Evolutionary conservation across 2,113 vertebrate species (phyloP).

Genomic region (Salminus brasiliensis): DNA sequence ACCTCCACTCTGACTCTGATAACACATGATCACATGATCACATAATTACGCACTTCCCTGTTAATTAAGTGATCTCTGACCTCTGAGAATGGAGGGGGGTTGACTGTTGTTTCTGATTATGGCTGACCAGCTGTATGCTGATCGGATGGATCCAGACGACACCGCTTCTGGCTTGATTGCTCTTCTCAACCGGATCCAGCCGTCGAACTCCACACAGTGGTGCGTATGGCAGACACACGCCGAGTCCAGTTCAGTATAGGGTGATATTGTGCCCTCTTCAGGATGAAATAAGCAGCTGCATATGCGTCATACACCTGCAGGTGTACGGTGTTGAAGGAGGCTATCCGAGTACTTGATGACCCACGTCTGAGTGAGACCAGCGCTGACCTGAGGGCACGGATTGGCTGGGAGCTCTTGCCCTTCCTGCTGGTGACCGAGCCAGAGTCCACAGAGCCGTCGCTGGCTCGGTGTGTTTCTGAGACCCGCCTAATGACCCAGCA

Average conservation of each 20-base stretch:
- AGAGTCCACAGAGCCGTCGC: constrained; percentile 71
- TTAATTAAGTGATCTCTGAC: too few species aligned
- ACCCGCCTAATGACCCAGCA: constrained; percentile 78
- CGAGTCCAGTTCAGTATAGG: too few species aligned
- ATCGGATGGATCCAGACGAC: constrained; percentile 75
- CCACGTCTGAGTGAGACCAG: constrained; percentile 66
- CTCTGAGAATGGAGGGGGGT: too few species aligned
- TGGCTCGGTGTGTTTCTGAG: constrained; percentile 75
- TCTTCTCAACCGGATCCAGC: constrained; percentile 80
- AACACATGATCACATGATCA: too few species aligned
- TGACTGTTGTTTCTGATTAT: neutral
- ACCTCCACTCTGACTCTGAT: too few species aligned
- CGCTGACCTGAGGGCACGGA: constrained; percentile 64
- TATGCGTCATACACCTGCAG: too few species aligned
- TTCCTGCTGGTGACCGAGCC: constrained; percentile 78
- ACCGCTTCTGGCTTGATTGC: constrained; percentile 75
- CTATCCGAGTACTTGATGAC: constrained; percentile 74
- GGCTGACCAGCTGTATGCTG: constrained; percentile 70
- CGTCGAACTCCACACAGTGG: constrained; percentile 77
- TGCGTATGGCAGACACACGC: constrained; percentile 61
- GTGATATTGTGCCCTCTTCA: neutral
- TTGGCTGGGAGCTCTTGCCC: constrained; percentile 79
- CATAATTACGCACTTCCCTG: too few species aligned
- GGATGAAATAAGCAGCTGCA: neutral
- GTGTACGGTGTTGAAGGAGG: constrained; percentile 76